Conservation (phyloP, 2,797 vertebrate genomes). For the Cyclura pinguis region DNA sequence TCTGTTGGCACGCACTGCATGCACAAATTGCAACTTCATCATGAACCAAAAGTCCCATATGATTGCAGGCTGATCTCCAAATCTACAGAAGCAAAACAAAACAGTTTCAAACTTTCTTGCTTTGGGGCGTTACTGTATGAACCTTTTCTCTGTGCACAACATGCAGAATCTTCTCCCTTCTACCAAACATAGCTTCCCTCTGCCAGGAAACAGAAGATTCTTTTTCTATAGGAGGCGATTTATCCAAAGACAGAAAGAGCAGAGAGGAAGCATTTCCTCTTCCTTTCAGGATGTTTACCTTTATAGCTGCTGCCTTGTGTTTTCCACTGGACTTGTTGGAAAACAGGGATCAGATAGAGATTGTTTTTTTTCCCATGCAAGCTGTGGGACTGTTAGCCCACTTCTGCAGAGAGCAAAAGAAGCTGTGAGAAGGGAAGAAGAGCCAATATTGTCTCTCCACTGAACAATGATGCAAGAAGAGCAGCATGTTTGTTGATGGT, state of each 20-base stretch:
- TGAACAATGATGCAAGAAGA: not conserved
- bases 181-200: not conserved
- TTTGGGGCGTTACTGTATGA: not conserved
- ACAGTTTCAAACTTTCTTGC: not conserved
- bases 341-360: not conserved
- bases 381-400: no score
- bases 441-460: no score
- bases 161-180: no score
- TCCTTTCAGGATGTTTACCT: constrained; percentile 46
- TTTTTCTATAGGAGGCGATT: constrained; percentile 24
- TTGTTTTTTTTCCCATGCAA: not conserved
- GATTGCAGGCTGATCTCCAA: not conserved
- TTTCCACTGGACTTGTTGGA: constrained; percentile 12
- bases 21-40: no score
- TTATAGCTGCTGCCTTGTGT: constrained; percentile 34
- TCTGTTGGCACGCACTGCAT: no score
- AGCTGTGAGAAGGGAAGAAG: not conserved
- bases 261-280: constrained; percentile 42
- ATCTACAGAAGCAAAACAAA: not conserved
- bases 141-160: no score
- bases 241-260: constrained; percentile 14
- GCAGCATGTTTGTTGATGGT: not conserved
- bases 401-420: not conserved
- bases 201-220: constrained; percentile 29
- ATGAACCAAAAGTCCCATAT: no score